Percentiles rank a stretch among this genome's conserved stretches.
Evolutionary conservation across 2,113 vertebrate genomes (phyloP).

Genomic region (Paracanthobrama guichenoti): DNA sequence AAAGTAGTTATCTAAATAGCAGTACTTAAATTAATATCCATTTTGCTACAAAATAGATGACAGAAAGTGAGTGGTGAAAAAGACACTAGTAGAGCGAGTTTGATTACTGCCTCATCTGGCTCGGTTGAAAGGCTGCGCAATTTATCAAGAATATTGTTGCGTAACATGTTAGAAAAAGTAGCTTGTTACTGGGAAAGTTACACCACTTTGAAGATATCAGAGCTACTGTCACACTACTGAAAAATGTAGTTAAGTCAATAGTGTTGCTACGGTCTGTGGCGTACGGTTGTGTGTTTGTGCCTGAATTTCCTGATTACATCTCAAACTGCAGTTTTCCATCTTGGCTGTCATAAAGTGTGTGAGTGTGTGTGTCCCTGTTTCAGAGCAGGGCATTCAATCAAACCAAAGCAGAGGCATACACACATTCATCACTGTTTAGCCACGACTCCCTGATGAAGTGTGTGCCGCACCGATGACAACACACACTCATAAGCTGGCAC

Average conservation of each 20-base stretch:
- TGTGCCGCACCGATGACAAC: not conserved
- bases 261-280: not conserved
- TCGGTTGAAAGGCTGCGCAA: not conserved
- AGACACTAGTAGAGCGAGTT: not conserved
- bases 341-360: conserved; percentile 26
- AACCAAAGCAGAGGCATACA: conserved; percentile 33
- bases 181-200: not conserved
- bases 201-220: not conserved
- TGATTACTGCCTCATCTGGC: not conserved
- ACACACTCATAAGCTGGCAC: not conserved
- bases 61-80: not conserved
- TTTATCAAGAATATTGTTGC: not conserved
- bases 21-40: too few species aligned
- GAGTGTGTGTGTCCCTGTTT: conserved; percentile 18
- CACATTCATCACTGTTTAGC: conserved; percentile 41
- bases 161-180: not conserved
- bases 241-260: conserved; percentile 1
- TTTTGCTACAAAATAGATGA: not conserved
- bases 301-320: conserved; percentile 38
- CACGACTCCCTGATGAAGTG: conserved; percentile 10
- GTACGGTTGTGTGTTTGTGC: not conserved
- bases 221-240: not conserved
- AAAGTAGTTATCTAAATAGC: not conserved
- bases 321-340: conserved; percentile 41
- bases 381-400: conserved; percentile 26